These are phyloP conservation scores for Engystomops pustulosus DNA, from an alignment of 2,113 vertebrate genomes.

Conservation along the genomic window DNA sequence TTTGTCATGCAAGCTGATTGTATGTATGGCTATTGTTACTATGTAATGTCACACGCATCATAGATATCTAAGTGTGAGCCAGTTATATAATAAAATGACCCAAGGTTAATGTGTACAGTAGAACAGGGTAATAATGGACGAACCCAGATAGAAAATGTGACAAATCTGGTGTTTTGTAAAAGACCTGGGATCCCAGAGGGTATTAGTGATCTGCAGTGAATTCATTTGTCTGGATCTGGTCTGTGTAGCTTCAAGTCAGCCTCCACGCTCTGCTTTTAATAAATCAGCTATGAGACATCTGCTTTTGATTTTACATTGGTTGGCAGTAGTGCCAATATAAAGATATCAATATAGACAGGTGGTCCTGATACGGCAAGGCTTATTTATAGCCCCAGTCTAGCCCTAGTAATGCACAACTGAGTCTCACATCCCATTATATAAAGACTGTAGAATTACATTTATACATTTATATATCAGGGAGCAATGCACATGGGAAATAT, in stretches of 20 bases:
- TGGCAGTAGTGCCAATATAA: slow-evolving; percentile 31
- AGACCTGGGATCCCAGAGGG: not conserved
- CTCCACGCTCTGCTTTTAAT: slow-evolving; percentile 2
- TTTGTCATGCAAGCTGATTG: too few species aligned
- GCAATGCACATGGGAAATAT: not conserved
- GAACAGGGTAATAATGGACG: not conserved
- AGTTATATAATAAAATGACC: not conserved
- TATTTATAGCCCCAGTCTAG: not conserved
- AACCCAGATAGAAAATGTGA: not conserved
- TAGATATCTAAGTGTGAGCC: not conserved
- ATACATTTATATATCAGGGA: not conserved
- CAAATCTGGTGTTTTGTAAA: not conserved
- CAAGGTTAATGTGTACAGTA: slow-evolving; percentile 3
- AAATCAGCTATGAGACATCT: slow-evolving; percentile 21
- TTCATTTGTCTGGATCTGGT: slow-evolving; percentile 12
- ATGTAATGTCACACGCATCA: not conserved
- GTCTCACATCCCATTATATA: not conserved
- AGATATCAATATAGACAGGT: slow-evolving; percentile 22
- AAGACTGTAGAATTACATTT: not conserved
- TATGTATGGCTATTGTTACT: not conserved
- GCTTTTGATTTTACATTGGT: not conserved
- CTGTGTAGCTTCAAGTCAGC: not conserved
- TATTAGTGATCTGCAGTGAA: not conserved
- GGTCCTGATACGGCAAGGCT: not conserved
- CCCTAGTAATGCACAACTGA: not conserved